Evolutionary conservation across 2,888 invertebrate species (phyloP).

Genomic region (Listrodromus nycthemerus): DNA sequence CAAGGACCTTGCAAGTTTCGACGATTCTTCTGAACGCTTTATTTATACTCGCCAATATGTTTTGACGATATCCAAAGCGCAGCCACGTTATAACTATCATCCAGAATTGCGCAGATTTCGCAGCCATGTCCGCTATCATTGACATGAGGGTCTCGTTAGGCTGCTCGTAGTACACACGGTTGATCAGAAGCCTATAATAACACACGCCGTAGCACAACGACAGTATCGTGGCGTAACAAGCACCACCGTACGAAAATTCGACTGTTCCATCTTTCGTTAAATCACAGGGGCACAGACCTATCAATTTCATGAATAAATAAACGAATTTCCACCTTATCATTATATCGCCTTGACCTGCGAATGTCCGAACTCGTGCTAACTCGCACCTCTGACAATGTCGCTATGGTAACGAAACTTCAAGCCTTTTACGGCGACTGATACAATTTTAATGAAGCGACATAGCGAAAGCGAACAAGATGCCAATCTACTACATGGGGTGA

Average conservation of each 20-base stretch:
- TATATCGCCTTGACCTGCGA: neutral
- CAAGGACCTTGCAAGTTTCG: conserved; percentile 12
- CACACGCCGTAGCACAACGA: conserved; percentile 11
- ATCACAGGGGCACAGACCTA: conserved; percentile 52
- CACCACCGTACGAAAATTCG: conserved; percentile 39
- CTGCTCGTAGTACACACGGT: neutral
- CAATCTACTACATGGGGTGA: neutral
- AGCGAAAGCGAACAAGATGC: neutral
- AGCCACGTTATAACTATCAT: conserved; percentile 55
- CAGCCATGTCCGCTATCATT: conserved; percentile 12
- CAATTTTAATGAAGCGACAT: neutral
- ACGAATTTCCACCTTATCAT: conserved; percentile 18
- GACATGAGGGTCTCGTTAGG: conserved; percentile 28
- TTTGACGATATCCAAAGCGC: conserved; percentile 45
- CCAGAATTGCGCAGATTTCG: conserved; percentile 14
- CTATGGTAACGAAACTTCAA: neutral
- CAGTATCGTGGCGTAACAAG: conserved; percentile 27
- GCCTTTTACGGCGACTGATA: neutral
- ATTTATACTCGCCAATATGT: conserved; percentile 15
- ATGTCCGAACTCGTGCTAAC: neutral
- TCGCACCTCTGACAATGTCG: neutral
- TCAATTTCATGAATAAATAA: conserved; percentile 47
- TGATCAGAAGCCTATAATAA: conserved; percentile 4
- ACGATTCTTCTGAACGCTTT: conserved; percentile 29
- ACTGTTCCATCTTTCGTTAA: conserved; percentile 23